Conservation (phyloP, 2,113 vertebrate genomes). For the Myiopsitta monachus region DNA sequence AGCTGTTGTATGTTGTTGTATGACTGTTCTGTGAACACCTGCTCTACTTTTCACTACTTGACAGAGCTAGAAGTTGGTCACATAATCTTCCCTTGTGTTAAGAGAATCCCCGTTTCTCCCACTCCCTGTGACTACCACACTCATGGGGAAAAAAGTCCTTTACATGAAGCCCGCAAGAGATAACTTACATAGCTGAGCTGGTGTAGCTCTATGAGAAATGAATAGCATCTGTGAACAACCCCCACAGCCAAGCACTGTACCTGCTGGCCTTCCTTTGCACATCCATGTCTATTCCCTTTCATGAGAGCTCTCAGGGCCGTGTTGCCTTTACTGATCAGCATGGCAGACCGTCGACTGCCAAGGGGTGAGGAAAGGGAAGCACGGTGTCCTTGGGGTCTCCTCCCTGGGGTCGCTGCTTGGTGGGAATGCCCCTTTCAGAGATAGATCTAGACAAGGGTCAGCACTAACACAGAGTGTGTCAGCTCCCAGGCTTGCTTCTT, state of each 20-base stretch:
- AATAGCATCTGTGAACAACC: not conserved
- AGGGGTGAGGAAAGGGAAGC: not conserved
- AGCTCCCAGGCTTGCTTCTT: not conserved
- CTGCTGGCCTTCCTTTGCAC: not conserved
- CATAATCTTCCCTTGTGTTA: not conserved
- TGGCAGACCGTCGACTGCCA: not conserved
- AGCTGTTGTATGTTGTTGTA: not conserved
- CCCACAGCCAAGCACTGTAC: not conserved
- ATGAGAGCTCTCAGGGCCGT: not conserved
- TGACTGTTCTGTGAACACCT: not conserved
- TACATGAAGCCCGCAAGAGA: not conserved
- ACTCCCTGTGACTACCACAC: not conserved
- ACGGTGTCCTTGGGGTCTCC: rapidly evolving
- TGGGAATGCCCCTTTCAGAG: not conserved
- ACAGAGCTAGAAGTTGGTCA: not conserved
- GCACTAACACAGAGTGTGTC: rapidly evolving
- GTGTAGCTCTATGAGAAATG: not conserved
- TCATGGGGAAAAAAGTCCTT: not conserved
- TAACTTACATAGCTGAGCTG: not conserved
- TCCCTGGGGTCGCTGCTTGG: not conserved
- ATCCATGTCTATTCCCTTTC: not conserved
- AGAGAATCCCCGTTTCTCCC: not conserved
- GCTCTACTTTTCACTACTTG: not conserved
- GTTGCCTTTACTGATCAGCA: rapidly evolving
- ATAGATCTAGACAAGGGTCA: not conserved